Conservation (phyloP, 2,888 invertebrate genomes). For the Sphaerophoria rueppellii region DNA sequence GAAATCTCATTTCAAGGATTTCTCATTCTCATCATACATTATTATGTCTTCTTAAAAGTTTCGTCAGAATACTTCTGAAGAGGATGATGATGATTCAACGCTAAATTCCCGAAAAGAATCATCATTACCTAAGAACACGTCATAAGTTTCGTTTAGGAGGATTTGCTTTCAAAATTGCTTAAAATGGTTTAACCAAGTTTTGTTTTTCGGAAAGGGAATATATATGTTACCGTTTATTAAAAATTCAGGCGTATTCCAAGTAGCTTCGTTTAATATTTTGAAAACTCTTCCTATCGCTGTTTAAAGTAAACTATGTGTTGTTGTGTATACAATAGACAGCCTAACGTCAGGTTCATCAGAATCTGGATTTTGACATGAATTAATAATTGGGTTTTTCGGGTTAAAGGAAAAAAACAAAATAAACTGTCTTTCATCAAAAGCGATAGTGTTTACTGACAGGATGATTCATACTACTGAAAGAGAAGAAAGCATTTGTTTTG, state of each 20-base stretch:
- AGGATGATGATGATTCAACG: conserved; percentile 16
- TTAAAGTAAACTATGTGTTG: not conserved
- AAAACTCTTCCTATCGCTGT: not conserved
- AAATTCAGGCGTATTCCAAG: conserved; percentile 20
- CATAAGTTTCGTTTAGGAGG: conserved; percentile 13
- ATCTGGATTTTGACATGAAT: not conserved
- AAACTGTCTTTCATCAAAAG: not conserved
- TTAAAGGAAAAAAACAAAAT: not conserved
- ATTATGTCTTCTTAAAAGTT: conserved; percentile 3
- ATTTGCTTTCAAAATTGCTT: not conserved
- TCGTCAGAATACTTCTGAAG: conserved; percentile 4
- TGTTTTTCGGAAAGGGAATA: not conserved
- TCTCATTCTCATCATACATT: not conserved
- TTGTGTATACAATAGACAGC: too few relatives aligned
- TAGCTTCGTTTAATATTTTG: conserved; percentile 19
- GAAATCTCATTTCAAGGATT: conserved; percentile 8
- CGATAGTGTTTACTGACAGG: not conserved
- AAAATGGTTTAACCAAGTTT: not conserved
- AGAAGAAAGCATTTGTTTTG: too few relatives aligned
- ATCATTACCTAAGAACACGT: conserved; percentile 27
- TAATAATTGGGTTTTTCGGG: not conserved
- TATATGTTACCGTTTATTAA: conserved; percentile 1
- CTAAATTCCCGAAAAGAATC: conserved; percentile 6
- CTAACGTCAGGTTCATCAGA: not conserved
- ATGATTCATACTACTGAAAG: too few relatives aligned